Evolutionary conservation across 2,888 invertebrate species (phyloP), one percentile per base, ranked within the genome.

Genomic region (Orthonevra nobilis): DNA sequence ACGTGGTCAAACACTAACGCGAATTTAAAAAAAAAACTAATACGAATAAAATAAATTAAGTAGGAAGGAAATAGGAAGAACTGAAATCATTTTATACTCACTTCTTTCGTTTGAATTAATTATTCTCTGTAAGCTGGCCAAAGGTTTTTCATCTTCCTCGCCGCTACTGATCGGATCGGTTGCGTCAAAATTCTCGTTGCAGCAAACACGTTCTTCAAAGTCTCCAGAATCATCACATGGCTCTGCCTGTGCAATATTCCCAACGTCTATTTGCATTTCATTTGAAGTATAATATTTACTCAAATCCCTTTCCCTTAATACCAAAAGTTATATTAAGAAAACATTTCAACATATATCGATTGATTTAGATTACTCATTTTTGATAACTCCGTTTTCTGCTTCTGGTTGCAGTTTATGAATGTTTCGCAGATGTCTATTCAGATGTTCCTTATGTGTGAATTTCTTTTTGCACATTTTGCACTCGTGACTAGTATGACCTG

Each of bases 371-470:
- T n/a, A n/a, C n/a, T n/a, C n/a, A n/a, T n/a, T n/a, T n/a, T n/a
- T n/a, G n/a, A n/a, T n/a, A n/a, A n/a, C n/a, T 40, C 40, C 28
- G 44, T n/a, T 30, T 19, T n/a, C 12, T 3, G 7, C 58, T 17
- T 32, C 30, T 7, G 36, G 44, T 17, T 32, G 23, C 5, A 3
- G 14, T 61, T 82, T 83, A 56, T 91, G 91, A 0, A 90, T 82
- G n/a, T 77, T 87, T 1, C 86, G 83, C 84, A 90, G 85, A 82
- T 91, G 91, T 1, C 91, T 86, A 61, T 87, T 87, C 42, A 91
- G 82, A 82, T 90, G 90, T 75, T 89, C 89, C 1, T 87, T 85
- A 0, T 90, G 85, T 2, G 88, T 85, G 82, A 91, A 91, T 10
- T 86, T 85, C 74, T 90, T 90, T 7, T 86, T 85, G 81, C 91